These are phyloP conservation scores for Xenops minutus DNA, from an alignment of 2,797 vertebrate species.

Conservation along the genomic window DNA sequence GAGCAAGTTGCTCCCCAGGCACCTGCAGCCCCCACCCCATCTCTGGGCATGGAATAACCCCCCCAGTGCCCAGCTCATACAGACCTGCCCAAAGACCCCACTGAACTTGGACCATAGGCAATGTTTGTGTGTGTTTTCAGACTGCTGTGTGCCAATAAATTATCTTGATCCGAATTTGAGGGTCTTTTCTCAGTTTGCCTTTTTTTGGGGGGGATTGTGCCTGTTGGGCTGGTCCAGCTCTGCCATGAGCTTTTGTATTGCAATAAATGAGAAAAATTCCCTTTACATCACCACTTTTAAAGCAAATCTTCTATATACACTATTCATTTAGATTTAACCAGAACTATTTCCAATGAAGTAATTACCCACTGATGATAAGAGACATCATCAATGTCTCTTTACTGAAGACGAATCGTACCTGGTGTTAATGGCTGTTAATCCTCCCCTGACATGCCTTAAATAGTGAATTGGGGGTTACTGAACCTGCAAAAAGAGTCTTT, in stretches of 20 bases:
- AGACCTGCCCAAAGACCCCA: not conserved
- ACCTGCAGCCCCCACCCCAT: not conserved
- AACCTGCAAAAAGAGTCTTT: not conserved
- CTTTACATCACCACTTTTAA: not conserved
- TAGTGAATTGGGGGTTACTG: not conserved
- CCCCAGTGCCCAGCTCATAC: not conserved
- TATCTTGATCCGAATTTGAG: not conserved
- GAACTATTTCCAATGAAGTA: not conserved
- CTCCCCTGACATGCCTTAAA: not conserved
- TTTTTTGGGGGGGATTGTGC: fast-evolving
- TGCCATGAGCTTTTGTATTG: not conserved
- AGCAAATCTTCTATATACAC: not conserved
- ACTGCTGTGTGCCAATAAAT: not conserved
- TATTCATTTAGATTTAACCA: not conserved
- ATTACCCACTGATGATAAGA: not conserved
- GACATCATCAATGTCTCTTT: too few species aligned
- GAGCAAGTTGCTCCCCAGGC: not conserved
- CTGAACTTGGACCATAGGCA: not conserved
- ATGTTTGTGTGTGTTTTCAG: not conserved
- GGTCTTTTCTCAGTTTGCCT: not conserved
- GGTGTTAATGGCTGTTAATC: not conserved
- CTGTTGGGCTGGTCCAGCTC: not conserved
- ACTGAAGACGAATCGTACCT: not conserved
- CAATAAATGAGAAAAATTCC: not conserved
- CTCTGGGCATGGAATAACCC: not conserved